A percentile compares a stretch with the other conserved stretches of the same genome.
phyloP scores from a whole-genome alignment of 2,888 invertebrate genomes.

The Ypsolopha scabrella region DNA sequence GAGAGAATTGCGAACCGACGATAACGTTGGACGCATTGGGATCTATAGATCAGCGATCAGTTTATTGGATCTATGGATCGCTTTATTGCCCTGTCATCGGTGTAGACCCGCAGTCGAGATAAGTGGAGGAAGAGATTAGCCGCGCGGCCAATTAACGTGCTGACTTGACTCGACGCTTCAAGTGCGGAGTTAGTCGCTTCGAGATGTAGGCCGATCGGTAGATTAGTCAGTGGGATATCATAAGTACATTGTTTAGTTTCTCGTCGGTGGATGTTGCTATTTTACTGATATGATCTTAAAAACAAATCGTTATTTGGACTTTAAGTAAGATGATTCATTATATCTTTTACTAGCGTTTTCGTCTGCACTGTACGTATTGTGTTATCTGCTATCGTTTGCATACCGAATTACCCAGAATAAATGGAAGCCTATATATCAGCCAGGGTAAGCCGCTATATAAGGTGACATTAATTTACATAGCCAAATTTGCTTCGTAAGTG shows the following conservation, averaged over 20 bases:
- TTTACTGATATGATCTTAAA: too few relatives aligned
- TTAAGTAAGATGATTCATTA: too few relatives aligned
- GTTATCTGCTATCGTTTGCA: too few relatives aligned
- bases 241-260: neutral
- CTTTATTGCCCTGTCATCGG: conserved; percentile 1
- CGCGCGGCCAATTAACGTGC: neutral
- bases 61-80: neutral
- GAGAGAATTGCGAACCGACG: neutral
- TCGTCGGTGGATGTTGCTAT: too few relatives aligned
- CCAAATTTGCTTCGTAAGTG: too few relatives aligned
- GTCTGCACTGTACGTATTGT: too few relatives aligned
- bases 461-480: too few relatives aligned
- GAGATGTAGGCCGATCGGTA: neutral
- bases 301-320: too few relatives aligned
- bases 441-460: too few relatives aligned
- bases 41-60: conserved; percentile 2
- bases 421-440: too few relatives aligned
- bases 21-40: neutral
- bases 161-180: neutral
- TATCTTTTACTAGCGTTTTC: too few relatives aligned
- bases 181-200: neutral
- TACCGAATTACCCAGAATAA: too few relatives aligned
- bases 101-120: neutral
- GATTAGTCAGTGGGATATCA: neutral
- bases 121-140: neutral